A percentile compares a stretch with the other conserved stretches of the same genome.
These are phyloP conservation scores for Polypterus senegalus DNA, from an alignment of 2,113 vertebrate genomes.

Conservation along the genomic window DNA sequence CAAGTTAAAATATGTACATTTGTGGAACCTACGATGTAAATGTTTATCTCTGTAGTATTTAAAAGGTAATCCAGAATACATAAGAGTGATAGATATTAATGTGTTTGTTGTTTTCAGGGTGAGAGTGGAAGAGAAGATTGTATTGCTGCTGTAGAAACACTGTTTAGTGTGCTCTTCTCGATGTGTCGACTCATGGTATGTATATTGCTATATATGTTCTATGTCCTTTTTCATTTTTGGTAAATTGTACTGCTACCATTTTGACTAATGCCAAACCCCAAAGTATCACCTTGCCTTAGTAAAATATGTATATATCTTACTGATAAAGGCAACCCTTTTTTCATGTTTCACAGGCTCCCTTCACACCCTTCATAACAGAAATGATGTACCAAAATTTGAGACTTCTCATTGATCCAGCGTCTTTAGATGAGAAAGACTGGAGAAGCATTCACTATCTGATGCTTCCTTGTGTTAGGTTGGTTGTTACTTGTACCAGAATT, in stretches of 20 bases:
- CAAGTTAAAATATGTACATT: too few relatives aligned
- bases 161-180: conserved; percentile 87
- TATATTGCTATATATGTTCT: not conserved
- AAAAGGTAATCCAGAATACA: too few relatives aligned
- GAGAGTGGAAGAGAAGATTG: conserved; percentile 83
- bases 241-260: too few relatives aligned
- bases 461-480: conserved; percentile 80
- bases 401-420: conserved; percentile 68
- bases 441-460: conserved; percentile 95
- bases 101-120: conserved; percentile 49
- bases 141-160: conserved; percentile 79
- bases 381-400: conserved; percentile 95
- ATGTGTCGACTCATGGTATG: conserved; percentile 97
- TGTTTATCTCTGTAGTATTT: too few relatives aligned
- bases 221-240: not conserved
- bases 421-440: conserved; percentile 71
- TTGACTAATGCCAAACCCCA: too few relatives aligned
- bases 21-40: too few relatives aligned
- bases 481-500: not conserved
- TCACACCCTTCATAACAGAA: conserved; percentile 95
- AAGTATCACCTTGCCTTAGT: too few relatives aligned
- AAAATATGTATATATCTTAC: too few relatives aligned
- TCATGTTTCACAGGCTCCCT: conserved; percentile 65
- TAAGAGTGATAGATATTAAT: not conserved
- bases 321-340: not conserved